phyloP scores from a whole-genome alignment of 2,797 vertebrate species.

The Mionectes olivaceus region DNA sequence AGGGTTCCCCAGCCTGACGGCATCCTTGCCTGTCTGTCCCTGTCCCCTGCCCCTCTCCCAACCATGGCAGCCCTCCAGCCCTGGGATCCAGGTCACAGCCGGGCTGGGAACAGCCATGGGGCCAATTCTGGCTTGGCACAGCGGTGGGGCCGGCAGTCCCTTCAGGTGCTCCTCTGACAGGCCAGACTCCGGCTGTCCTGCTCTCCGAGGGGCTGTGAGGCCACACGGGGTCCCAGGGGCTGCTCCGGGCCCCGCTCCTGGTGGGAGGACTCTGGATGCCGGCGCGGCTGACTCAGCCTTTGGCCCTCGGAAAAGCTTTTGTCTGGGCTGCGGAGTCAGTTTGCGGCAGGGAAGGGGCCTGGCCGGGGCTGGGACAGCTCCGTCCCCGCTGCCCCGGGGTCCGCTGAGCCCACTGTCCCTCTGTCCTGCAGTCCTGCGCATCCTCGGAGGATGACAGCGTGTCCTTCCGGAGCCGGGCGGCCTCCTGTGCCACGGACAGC shows the following conservation, averaged over 20 bases:
- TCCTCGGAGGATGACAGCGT: constrained; percentile 80
- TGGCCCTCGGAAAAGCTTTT: constrained; percentile 54
- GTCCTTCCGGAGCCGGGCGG: constrained; percentile 79
- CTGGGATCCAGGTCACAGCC: neutral
- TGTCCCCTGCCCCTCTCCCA: neutral
- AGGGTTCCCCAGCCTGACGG: accelerated
- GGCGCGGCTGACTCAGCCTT: constrained; percentile 65
- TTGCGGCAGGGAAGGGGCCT: neutral
- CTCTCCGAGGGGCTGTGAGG: neutral
- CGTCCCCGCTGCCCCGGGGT: accelerated
- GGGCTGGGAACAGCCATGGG: neutral
- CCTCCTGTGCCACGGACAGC: constrained; percentile 75
- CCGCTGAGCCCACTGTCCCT: neutral
- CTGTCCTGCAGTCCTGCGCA: constrained; percentile 78
- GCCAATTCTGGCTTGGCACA: accelerated
- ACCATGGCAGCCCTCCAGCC: neutral
- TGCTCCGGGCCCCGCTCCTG: neutral
- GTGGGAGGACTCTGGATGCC: constrained; percentile 62
- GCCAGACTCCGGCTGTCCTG: accelerated
- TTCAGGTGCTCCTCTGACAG: accelerated
- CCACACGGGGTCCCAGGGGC: constrained; percentile 1
- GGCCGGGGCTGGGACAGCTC: neutral
- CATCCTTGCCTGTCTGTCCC: neutral
- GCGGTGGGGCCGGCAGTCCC: accelerated
- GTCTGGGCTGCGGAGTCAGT: constrained; percentile 29